phyloP scores from a whole-genome alignment of 2,113 vertebrate species.

The Campylomormyrus numenius region DNA sequence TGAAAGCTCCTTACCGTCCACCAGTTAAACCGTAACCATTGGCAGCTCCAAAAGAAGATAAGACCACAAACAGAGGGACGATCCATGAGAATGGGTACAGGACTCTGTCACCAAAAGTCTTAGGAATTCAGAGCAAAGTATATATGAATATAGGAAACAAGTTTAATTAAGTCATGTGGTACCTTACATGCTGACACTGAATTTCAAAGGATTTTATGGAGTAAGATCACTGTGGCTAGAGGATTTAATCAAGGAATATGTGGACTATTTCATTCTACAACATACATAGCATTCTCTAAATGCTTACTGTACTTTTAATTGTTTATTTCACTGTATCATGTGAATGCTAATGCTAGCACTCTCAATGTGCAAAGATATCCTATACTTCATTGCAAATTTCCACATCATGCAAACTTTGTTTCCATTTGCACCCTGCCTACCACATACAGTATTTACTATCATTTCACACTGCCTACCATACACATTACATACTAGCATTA shows the following conservation, averaged over 20 bases:
- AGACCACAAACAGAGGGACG: slow-evolving; percentile 83
- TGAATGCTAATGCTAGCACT: not conserved
- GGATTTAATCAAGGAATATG: not conserved
- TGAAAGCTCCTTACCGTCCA: slow-evolving; percentile 69
- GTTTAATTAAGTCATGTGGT: not conserved
- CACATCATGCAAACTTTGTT: not conserved
- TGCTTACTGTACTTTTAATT: not conserved
- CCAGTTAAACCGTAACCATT: slow-evolving; percentile 87
- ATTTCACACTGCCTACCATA: not conserved
- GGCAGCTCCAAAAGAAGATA: slow-evolving; percentile 85
- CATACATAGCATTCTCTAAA: not conserved
- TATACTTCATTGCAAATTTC: not conserved
- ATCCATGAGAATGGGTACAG: slow-evolving; percentile 83
- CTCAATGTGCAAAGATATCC: not conserved
- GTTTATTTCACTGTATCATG: not conserved
- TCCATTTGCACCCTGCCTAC: not conserved
- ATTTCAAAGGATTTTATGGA: not conserved
- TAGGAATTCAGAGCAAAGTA: slow-evolving; percentile 31
- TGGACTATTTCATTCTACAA: not conserved
- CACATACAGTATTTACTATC: not conserved
- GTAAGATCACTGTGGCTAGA: too few relatives aligned
- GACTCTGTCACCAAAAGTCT: slow-evolving; percentile 87
- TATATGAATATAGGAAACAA: slow-evolving; percentile 17
- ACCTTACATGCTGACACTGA: not conserved
- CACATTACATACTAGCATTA: not conserved